Evolutionary conservation across 1,140 invertebrate genomes (phyloP), one percentile per base, ranked within the genome.

Genomic region (Rhizoglyphus robini): DNA sequence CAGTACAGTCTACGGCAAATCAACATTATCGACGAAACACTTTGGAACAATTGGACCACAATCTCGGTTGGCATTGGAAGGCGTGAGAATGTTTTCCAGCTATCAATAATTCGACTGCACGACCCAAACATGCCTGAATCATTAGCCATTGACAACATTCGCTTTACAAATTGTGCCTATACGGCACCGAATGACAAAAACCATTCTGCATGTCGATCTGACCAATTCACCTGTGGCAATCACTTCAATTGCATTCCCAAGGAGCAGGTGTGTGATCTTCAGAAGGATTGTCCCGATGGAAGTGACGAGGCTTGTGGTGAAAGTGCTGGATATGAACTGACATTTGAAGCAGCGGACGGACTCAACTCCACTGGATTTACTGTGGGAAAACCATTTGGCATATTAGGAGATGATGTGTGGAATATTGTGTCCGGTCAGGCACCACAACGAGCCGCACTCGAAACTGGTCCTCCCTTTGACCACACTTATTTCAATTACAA

Each of bases 71-170:
- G 68, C 30, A 41, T 67, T n/a, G 69, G 70, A 18, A 5, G 63
- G 51, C 60, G 57, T 29, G 64, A 23, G 23, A 20, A 25, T 23
- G 60, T 62, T 13, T 68, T 68, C 32, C 30, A 63, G 4, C 13
- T 68, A n/a, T 38, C 29, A 3, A 25, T 68, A n/a, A 62, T 29
- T 15, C 61, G 65, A 46, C 34, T 32, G 48, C 38, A 32, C n/a
- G 41, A 36, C 4, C 25, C 27, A 18, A n/a, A 18, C 0, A 49
- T 38, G 47, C 29, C 2, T 1, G 67, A 65, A 4, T 66, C 29
- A n/a, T 70, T 77, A 34, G 76, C 75, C 20, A 67, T 77, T 5
- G 76, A 77, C 68, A 75, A 77, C 61, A 61, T 76, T 1, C 68
- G 72, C 57, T 71, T 77, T 25, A 62, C 72, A 4, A 73, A 75